Conservation (phyloP, 2,797 vertebrate species). For the Neoniphon sammara region DNA sequence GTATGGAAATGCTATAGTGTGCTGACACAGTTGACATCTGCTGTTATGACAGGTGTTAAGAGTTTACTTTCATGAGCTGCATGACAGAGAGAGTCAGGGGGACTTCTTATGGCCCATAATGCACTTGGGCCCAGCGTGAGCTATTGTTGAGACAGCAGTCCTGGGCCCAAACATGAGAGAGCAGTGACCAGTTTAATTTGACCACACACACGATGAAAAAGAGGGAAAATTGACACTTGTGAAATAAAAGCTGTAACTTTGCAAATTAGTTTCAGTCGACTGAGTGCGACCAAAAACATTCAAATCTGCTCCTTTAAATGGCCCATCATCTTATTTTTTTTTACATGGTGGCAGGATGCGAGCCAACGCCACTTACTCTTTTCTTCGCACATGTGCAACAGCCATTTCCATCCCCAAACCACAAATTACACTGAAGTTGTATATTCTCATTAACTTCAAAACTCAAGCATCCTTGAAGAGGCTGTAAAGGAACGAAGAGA, state of each 20-base stretch:
- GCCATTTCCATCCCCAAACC: conserved; percentile 42
- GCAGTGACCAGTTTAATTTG: conserved; percentile 56
- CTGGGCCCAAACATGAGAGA: conserved; percentile 44
- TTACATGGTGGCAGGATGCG: conserved; percentile 49
- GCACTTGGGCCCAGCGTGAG: conserved; percentile 60
- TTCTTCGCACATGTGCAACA: conserved; percentile 18
- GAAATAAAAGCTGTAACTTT: conserved; percentile 63
- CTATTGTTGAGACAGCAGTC: conserved; percentile 58
- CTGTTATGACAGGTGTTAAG: conserved; percentile 64
- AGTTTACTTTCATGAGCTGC: conserved; percentile 57
- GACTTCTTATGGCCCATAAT: conserved; percentile 32
- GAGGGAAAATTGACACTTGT: conserved; percentile 19
- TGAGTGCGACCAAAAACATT: conserved; percentile 68
- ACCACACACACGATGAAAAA: conserved; percentile 15
- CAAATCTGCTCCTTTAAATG: conserved; percentile 66
- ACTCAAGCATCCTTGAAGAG: conserved; percentile 46
- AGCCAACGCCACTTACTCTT: conserved; percentile 51
- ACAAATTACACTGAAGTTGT: conserved; percentile 67
- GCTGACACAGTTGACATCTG: conserved; percentile 46
- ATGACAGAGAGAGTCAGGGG: conserved; percentile 29
- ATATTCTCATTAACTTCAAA: conserved; percentile 53
- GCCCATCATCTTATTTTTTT: conserved; percentile 74
- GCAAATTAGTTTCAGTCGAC: conserved; percentile 70
- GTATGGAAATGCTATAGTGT: background rate
- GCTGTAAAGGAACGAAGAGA: conserved; percentile 29